Percentiles rank a stretch among this genome's conserved stretches.
Evolutionary conservation across 2,113 vertebrate species (phyloP).

Genomic region (Triplophysa tibetana): DNA sequence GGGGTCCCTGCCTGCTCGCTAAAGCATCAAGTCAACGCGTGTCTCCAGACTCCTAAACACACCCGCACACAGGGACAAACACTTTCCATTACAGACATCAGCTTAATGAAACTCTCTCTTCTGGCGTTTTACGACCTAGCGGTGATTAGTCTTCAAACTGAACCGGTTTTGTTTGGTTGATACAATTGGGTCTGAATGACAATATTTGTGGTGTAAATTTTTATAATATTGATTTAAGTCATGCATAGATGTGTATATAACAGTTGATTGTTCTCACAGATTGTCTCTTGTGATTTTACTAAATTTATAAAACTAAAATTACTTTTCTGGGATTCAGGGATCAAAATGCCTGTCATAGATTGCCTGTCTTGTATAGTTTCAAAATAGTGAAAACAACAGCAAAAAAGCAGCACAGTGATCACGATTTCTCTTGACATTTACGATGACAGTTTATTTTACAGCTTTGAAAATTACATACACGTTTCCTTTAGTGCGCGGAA

Average conservation of each 20-base stretch:
- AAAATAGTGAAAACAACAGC: too few relatives aligned
- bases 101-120: constrained; percentile 32
- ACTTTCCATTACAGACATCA: constrained; percentile 49
- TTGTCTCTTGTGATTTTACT: too few relatives aligned
- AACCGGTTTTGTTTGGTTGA: not conserved
- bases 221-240: too few relatives aligned
- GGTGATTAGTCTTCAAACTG: constrained; percentile 7
- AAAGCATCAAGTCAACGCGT: not conserved
- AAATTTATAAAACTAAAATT: not conserved
- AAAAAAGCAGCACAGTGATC: not conserved
- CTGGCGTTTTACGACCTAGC: not conserved
- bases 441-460: constrained; percentile 46
- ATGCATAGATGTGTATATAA: not conserved
- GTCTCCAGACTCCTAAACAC: constrained; percentile 28
- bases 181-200: not conserved
- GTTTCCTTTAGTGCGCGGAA: not conserved
- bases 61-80: not conserved
- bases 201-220: not conserved
- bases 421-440: constrained; percentile 16
- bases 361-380: too few relatives aligned
- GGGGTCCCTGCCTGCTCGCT: constrained; percentile 51
- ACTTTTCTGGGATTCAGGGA: not conserved
- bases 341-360: too few relatives aligned
- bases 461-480: constrained; percentile 28
- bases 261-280: too few relatives aligned